A percentile compares a stretch with the other conserved stretches of the same genome.
These are phyloP conservation scores for Aptenodytes patagonicus DNA, from an alignment of 2,113 vertebrate genomes.

Conservation along the genomic window DNA sequence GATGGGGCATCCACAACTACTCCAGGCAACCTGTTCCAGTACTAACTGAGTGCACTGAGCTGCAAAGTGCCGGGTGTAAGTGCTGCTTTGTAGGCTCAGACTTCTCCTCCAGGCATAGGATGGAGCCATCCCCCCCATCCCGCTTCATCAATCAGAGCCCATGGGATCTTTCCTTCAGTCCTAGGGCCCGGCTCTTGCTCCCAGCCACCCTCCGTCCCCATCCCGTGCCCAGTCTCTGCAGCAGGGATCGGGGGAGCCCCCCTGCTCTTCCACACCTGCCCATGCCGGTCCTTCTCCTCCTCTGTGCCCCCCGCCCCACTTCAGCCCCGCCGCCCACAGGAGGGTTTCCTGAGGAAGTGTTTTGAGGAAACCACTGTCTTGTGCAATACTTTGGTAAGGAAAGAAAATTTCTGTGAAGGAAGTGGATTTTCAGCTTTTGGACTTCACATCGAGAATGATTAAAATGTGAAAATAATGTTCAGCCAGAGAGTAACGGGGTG, in stretches of 20 bases:
- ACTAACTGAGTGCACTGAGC: neutral
- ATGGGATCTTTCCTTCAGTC: neutral
- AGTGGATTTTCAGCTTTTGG: neutral
- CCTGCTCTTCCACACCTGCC: neutral
- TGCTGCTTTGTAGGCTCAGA: neutral
- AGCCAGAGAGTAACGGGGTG: neutral
- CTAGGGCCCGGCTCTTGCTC: neutral
- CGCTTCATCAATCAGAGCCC: neutral
- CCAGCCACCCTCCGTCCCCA: neutral
- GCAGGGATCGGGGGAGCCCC: neutral
- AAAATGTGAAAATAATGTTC: neutral
- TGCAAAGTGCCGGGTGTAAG: neutral
- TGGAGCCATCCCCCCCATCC: neutral
- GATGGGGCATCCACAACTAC: neutral
- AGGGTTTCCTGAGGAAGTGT: neutral
- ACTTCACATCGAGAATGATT: neutral
- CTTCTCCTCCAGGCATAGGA: neutral
- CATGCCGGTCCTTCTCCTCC: accelerated
- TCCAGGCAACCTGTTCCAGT: neutral
- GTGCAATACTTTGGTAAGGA: neutral
- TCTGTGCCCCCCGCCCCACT: neutral
- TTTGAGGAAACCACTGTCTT: neutral
- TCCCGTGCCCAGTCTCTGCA: neutral
- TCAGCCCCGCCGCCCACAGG: neutral
- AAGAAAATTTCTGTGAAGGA: neutral